phyloP scores from a whole-genome alignment of 2,797 vertebrate species.

The Acanthiza pusilla region DNA sequence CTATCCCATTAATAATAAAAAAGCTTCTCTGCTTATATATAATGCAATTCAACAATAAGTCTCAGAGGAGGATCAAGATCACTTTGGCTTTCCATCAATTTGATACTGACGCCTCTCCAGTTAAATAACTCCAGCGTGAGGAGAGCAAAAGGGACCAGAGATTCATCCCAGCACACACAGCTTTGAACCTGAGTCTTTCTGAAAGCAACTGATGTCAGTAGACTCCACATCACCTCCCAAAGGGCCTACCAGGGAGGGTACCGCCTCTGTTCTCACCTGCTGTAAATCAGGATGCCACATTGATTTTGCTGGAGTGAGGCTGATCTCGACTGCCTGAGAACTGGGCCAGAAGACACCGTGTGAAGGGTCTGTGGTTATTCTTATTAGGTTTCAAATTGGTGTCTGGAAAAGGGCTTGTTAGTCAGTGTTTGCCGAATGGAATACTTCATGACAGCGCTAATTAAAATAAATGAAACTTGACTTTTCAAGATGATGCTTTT shows the following conservation, averaged over 20 bases:
- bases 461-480: constrained; percentile 68
- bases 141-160: neutral
- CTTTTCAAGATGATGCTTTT: constrained; percentile 54
- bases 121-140: neutral
- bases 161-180: neutral
- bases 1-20: constrained; percentile 63
- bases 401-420: constrained; percentile 31
- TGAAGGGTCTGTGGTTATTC: neutral
- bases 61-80: constrained; percentile 63
- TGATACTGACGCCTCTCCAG: constrained; percentile 1
- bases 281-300: neutral
- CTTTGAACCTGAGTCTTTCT: neutral
- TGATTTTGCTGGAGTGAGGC: neutral
- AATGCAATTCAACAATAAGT: constrained; percentile 55
- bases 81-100: constrained; percentile 61
- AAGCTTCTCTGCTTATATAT: constrained; percentile 60
- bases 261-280: neutral
- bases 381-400: neutral
- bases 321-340: neutral
- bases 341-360: neutral
- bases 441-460: constrained; percentile 37
- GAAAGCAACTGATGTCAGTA: neutral
- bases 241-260: neutral
- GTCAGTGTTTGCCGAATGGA: neutral
- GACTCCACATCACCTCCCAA: neutral